Percentiles rank a stretch among this genome's conserved stretches.
phyloP scores from a whole-genome alignment of 2,888 invertebrate genomes.

The Leptogaster cylindrica region DNA sequence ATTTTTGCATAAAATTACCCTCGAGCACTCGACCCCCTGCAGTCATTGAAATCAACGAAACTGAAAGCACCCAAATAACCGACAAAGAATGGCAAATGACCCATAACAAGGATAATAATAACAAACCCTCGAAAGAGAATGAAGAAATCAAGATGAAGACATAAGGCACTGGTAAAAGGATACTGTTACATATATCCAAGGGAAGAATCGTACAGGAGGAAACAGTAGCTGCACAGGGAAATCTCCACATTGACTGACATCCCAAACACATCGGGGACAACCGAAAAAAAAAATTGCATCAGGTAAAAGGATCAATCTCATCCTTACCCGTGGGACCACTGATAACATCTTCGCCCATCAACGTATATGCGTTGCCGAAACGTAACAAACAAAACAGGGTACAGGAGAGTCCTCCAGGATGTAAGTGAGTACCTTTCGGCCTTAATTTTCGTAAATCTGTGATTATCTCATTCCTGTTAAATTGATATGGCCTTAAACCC shows the following conservation, averaged over 20 bases:
- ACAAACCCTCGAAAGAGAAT: slow-evolving; percentile 42
- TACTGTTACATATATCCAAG: slow-evolving; percentile 43
- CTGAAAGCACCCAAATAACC: slow-evolving; percentile 14
- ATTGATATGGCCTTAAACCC: slow-evolving; percentile 39
- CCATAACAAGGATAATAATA: slow-evolving; percentile 47
- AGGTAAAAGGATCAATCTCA: slow-evolving; percentile 34
- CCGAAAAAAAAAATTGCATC: slow-evolving; percentile 37
- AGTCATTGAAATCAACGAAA: not conserved
- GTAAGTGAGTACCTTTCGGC: slow-evolving; percentile 21
- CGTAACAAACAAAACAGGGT: slow-evolving; percentile 15
- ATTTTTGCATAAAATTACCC: slow-evolving; percentile 34
- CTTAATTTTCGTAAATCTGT: slow-evolving; percentile 41
- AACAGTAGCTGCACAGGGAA: slow-evolving; percentile 30
- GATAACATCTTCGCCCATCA: slow-evolving; percentile 40
- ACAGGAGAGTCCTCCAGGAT: not conserved
- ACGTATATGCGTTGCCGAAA: not conserved
- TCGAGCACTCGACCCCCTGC: slow-evolving; percentile 1
- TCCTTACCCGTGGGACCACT: slow-evolving; percentile 36
- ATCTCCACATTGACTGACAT: slow-evolving; percentile 29
- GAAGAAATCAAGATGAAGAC: slow-evolving; percentile 37
- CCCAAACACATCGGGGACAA: too few relatives aligned
- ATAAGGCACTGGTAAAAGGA: slow-evolving; percentile 39
- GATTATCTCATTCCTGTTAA: slow-evolving; percentile 46
- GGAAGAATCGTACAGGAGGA: slow-evolving; percentile 8
- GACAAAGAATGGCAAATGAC: slow-evolving; percentile 42